These are phyloP conservation scores for Nemapogon koenigi DNA, from an alignment of 2,888 invertebrate genomes.

Conservation along the genomic window DNA sequence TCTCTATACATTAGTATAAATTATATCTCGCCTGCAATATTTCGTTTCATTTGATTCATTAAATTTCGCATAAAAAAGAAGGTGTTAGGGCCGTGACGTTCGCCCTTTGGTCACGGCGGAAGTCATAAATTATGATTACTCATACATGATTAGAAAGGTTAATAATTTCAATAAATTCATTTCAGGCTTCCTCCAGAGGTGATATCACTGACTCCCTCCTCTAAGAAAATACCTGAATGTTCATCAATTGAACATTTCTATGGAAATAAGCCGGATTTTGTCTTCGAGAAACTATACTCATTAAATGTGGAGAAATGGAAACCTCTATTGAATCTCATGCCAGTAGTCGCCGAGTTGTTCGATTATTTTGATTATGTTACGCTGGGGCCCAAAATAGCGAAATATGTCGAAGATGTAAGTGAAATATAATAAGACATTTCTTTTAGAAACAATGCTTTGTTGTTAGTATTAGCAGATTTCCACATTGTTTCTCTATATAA, in stretches of 20 bases:
- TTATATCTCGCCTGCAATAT: too few species aligned
- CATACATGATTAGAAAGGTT: too few species aligned
- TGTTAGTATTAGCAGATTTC: too few species aligned
- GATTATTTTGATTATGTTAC: constrained; percentile 30
- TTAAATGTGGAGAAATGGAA: constrained; percentile 35
- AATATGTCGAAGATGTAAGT: constrained; percentile 44
- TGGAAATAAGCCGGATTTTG: constrained; percentile 31
- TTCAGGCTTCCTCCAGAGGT: constrained; percentile 33
- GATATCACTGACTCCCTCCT: constrained; percentile 24
- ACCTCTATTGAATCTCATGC: constrained; percentile 34
- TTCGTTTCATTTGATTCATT: too few species aligned
- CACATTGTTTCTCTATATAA: too few species aligned
- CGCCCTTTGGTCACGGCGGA: too few species aligned
- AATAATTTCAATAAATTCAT: constrained; percentile 11
- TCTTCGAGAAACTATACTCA: constrained; percentile 27
- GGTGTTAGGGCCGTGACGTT: too few species aligned
- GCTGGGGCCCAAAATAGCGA: constrained; percentile 41
- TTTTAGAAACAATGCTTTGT: neutral
- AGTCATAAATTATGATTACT: too few species aligned
- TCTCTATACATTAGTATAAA: too few species aligned
- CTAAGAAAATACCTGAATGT: constrained; percentile 38
- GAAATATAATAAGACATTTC: neutral
- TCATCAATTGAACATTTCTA: constrained; percentile 22
- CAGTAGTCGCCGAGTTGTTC: constrained; percentile 38
- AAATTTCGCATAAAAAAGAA: too few species aligned